Evolutionary conservation across 2,113 vertebrate species (phyloP).

Genomic region (Morone saxatilis): DNA sequence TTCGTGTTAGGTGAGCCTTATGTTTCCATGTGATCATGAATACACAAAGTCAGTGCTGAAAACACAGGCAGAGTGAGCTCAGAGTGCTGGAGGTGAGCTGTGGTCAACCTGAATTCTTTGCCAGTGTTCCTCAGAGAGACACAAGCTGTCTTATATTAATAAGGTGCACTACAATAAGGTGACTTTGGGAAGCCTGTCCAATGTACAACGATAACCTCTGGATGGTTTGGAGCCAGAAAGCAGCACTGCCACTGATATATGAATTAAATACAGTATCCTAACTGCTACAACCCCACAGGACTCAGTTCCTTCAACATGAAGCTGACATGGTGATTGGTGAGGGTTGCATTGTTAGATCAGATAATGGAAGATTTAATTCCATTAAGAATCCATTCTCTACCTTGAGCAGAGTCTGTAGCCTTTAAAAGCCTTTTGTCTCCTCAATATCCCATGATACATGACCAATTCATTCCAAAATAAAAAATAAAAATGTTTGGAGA

Average conservation of each 20-base stretch:
- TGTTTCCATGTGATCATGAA: conserved; percentile 9
- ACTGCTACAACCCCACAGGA: too few relatives aligned
- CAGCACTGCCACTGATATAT: not conserved
- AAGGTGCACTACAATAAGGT: too few relatives aligned
- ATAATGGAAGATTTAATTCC: not conserved
- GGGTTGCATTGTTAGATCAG: not conserved
- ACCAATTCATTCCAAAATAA: not conserved
- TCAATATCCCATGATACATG: not conserved
- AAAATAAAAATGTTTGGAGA: not conserved
- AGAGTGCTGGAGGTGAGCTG: conserved; percentile 20
- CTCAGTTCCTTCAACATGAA: not conserved
- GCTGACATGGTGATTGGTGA: not conserved
- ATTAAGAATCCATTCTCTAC: not conserved
- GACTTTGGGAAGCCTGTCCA: not conserved
- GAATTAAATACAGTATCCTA: too few relatives aligned
- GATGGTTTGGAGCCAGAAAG: not conserved
- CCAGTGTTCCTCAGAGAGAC: not conserved
- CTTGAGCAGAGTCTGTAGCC: conserved; percentile 39
- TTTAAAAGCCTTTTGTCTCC: conserved; percentile 30
- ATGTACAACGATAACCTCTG: not conserved
- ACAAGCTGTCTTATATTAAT: not conserved
- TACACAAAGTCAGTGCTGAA: not conserved
- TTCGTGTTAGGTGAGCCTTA: conserved; percentile 1
- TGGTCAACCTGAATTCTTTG: not conserved
- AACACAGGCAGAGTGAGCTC: not conserved